Evolutionary conservation across 2,113 vertebrate species (phyloP).

Genomic region (Myotis lucifugus): DNA sequence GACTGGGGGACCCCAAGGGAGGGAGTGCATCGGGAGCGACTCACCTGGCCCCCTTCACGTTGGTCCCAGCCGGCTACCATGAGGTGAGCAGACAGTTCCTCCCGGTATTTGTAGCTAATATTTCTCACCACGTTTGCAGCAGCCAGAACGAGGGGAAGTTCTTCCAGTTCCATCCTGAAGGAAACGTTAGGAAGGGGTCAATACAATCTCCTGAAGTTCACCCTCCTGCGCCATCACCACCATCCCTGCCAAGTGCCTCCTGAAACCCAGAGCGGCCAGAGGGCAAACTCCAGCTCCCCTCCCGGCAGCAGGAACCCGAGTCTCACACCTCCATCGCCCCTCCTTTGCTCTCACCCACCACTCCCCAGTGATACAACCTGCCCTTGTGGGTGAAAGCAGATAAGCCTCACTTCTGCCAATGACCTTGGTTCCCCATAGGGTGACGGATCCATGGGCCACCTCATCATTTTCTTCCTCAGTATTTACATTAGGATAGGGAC

Average conservation of each 20-base stretch:
- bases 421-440: background rate
- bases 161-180: constrained; percentile 87
- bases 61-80: constrained; percentile 93
- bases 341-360: background rate
- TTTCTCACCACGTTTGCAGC: constrained; percentile 90
- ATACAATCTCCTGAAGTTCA: background rate
- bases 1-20: background rate
- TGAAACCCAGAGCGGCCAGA: background rate
- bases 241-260: background rate
- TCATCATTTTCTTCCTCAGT: background rate
- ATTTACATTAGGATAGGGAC: background rate
- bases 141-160: constrained; percentile 87
- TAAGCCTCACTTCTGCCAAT: background rate
- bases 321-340: background rate
- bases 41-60: constrained; percentile 88
- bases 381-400: background rate
- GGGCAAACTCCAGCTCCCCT: background rate
- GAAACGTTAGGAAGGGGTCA: background rate
- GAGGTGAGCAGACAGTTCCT: constrained; percentile 91
- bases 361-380: background rate
- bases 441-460: background rate
- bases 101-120: constrained; percentile 91
- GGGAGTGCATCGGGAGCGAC: background rate
- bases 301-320: background rate
- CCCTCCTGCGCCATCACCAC: background rate